These are phyloP conservation scores for Epinotia brunnichana DNA, from an alignment of 2,888 invertebrate genomes.

Conservation along the genomic window DNA sequence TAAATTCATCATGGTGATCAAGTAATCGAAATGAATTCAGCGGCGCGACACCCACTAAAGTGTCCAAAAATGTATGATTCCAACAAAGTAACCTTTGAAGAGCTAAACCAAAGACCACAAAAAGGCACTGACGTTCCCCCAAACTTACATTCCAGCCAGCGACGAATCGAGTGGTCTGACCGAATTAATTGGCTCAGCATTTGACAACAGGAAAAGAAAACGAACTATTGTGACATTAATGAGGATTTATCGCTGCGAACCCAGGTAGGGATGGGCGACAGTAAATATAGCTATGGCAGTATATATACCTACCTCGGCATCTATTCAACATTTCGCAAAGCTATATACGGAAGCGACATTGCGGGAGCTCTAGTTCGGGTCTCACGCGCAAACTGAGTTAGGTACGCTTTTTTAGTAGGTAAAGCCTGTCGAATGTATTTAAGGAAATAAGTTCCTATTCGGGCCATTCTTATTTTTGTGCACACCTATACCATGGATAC, in stretches of 20 bases:
- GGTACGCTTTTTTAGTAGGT: no score
- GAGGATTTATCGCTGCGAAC: conserved; percentile 57
- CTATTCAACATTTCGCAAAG: not conserved
- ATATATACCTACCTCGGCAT: conserved; percentile 5
- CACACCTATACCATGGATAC: no score
- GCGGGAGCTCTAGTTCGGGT: no score
- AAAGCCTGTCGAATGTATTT: no score
- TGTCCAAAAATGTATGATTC: not conserved
- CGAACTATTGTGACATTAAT: conserved; percentile 58
- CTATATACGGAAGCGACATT: not conserved
- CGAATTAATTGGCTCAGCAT: conserved; percentile 62
- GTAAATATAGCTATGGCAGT: conserved; percentile 23
- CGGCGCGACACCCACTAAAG: not conserved
- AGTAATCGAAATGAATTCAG: not conserved
- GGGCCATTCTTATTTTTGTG: no score
- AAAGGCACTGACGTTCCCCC: conserved; percentile 29
- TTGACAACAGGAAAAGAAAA: conserved; percentile 61
- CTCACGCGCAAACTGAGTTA: no score
- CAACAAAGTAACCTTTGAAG: conserved; percentile 3
- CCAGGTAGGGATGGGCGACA: conserved; percentile 21
- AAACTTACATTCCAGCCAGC: conserved; percentile 57
- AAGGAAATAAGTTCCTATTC: no score
- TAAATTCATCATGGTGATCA: not conserved
- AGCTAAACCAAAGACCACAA: conserved; percentile 23
- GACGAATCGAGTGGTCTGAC: conserved; percentile 64